Evolutionary conservation across 2,797 vertebrate species (phyloP).

Genomic region (Lacerta agilis): DNA sequence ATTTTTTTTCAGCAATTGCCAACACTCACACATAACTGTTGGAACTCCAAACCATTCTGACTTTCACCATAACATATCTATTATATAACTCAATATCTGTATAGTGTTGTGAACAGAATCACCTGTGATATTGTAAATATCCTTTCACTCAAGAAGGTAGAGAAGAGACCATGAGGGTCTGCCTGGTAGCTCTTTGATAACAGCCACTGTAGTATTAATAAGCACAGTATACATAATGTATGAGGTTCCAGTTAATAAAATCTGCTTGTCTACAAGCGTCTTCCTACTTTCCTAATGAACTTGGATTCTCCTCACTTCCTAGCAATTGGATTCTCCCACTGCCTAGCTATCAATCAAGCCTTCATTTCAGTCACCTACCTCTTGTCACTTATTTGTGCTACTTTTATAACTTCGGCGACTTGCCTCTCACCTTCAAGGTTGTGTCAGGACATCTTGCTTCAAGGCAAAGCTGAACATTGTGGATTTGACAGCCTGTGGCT

Average conservation of each 20-base stretch:
- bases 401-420: constrained; percentile 8
- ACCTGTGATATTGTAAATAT: neutral
- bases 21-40: neutral
- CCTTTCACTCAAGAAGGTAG: neutral
- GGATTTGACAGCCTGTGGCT: constrained; percentile 12
- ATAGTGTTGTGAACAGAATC: neutral
- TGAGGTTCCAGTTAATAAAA: neutral
- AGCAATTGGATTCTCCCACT: neutral
- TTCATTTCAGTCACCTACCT: neutral
- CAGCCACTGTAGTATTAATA: constrained; percentile 30
- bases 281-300: neutral
- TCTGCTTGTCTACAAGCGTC: constrained; percentile 28
- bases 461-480: constrained; percentile 8
- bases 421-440: neutral
- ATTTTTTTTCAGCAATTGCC: neutral
- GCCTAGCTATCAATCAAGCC: constrained; percentile 13
- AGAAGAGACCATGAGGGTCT: neutral
- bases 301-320: neutral
- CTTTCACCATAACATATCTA: neutral
- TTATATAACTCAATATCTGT: neutral
- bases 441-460: constrained; percentile 18
- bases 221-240: constrained; percentile 11
- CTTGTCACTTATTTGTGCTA: neutral
- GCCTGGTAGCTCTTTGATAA: constrained; percentile 13
- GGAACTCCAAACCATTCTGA: neutral